Base-by-base conservation (phyloP, 2,888 invertebrate genomes). In the Nemoura dubitans region DNA sequence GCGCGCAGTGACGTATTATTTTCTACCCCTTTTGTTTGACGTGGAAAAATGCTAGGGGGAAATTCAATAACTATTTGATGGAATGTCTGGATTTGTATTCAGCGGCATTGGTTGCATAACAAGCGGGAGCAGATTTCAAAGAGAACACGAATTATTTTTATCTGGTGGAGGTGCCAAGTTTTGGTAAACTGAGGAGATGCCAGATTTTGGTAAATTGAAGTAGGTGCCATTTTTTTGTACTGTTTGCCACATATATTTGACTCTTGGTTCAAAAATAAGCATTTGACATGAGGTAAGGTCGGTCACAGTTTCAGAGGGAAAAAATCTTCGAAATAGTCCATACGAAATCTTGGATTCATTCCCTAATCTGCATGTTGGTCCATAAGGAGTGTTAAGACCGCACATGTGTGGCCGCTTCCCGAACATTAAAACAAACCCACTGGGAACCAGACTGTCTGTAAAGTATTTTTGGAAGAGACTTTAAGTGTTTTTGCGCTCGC, bases 391-490 rank as follows among this genome's bases (percentile, higher is more conserved):
- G 27, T 30, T n/a, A 81, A 30, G 81, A 27, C 6, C 30, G 81
- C n/a, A 29, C 30, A 81, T 81, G 81, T 81, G 81, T 81, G 81
- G 81, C 21, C 81, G 29, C 27, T 81, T 81, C 16, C 29, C 30
- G 81, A n/a, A 30, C 28, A 16, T 81, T 78, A 81, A 81, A 29
- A 81, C 28, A 29, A 81, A n/a, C 16, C 30, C 28, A 29, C 30
- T 30, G 81, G 30, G 29, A 81, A 81, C 30, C 81, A 81, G 81
- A 81, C 81, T 81, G 81, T 81, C 21, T 81, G 81, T 6, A 29
- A 81, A 81, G 59, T 59, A 59, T 59, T 59, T 59, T 59, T 59
- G 59, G 59, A 59, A 59, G 59, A 59, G 59, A 59, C 59, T 59
- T 59, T 59, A 78, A 78, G 28, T 78, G 81, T 81, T 81, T 30